These are phyloP conservation scores for Patiria pectinifera DNA, from an alignment of 53 echinoderm and acorn worm species.

Conservation along the genomic window DNA sequence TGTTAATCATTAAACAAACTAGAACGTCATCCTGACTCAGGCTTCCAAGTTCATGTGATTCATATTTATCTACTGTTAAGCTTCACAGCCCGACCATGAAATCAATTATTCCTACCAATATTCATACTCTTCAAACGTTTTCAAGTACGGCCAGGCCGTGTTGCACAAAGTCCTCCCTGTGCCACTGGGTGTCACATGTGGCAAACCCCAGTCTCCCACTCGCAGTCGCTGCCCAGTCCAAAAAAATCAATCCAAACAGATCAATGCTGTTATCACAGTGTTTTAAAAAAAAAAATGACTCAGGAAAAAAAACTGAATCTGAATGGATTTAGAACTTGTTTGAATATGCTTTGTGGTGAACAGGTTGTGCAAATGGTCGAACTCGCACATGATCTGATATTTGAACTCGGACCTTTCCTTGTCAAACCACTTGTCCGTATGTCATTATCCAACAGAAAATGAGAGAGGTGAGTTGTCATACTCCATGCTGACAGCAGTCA, in stretches of 20 bases:
- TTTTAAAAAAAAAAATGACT: neutral
- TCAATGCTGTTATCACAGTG: neutral
- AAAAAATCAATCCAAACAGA: slow-evolving; percentile 5
- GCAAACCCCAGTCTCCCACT: neutral
- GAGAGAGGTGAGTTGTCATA: neutral
- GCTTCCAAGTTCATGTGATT: neutral
- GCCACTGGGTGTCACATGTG: slow-evolving; percentile 15
- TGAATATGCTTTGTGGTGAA: neutral
- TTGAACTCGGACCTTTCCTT: neutral
- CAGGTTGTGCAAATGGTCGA: slow-evolving; percentile 30
- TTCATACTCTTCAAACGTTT: slow-evolving; percentile 4
- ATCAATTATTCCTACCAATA: neutral
- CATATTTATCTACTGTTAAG: neutral
- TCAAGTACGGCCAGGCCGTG: neutral
- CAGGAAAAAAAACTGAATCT: neutral
- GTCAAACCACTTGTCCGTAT: neutral
- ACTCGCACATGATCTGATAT: slow-evolving; percentile 4
- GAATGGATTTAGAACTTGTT: neutral
- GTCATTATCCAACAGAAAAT: neutral
- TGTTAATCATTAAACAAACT: no score
- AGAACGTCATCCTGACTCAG: neutral
- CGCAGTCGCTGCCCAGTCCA: neutral
- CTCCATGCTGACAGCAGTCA: neutral
- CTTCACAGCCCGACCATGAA: neutral
- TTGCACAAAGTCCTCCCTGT: neutral